Percentiles rank a stretch among this genome's conserved stretches.
phyloP scores from a whole-genome alignment of 1,140 invertebrate genomes.

The Mizuhopecten yessoensis region DNA sequence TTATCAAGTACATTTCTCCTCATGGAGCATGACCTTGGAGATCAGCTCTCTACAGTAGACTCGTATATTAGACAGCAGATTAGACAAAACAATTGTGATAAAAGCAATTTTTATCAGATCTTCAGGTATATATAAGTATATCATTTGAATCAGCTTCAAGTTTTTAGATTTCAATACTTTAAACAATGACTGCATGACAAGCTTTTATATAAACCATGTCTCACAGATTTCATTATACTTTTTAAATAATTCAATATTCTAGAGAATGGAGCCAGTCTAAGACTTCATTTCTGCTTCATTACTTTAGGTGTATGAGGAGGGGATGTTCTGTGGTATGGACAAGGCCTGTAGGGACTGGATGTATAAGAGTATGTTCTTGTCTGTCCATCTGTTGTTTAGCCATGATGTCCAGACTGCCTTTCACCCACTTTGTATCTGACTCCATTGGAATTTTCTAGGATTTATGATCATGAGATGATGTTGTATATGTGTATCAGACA shows the following conservation, averaged over 20 bases:
- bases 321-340: too few species aligned
- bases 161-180: not conserved
- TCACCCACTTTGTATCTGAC: too few species aligned
- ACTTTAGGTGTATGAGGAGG: too few species aligned
- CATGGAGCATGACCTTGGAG: too few species aligned
- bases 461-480: too few species aligned
- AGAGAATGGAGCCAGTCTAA: too few species aligned
- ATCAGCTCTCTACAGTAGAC: not conserved
- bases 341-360: too few species aligned
- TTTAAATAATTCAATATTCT: too few species aligned
- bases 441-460: not conserved
- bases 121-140: not conserved
- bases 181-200: too few species aligned
- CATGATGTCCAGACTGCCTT: not conserved
- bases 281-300: too few species aligned
- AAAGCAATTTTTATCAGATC: not conserved
- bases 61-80: not conserved
- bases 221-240: not conserved
- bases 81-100: not conserved
- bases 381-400: not conserved
- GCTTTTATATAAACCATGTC: not conserved
- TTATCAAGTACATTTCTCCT: too few species aligned
- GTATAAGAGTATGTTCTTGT: not conserved
- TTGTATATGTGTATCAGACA: constrained; percentile 19
- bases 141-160: not conserved